These are phyloP conservation scores for Sarcophaga peregrina DNA, from an alignment of 1,140 invertebrate species.

Conservation along the genomic window DNA sequence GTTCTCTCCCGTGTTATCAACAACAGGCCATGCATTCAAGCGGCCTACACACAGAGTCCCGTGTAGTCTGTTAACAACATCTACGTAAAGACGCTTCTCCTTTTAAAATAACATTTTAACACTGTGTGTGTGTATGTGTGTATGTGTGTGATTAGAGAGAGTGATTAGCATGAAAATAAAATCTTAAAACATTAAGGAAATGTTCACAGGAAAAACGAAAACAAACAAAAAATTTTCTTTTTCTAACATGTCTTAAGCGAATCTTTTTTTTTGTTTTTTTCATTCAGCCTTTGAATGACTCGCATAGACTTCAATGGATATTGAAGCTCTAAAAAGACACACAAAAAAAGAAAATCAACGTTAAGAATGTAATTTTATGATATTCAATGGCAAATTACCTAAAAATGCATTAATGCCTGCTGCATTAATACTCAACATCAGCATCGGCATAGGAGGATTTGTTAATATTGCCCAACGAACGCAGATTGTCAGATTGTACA, in stretches of 20 bases:
- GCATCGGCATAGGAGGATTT: neutral
- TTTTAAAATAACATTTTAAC: neutral
- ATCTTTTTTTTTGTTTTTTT: no score
- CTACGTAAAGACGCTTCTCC: no score
- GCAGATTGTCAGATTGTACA: neutral
- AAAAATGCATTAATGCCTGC: slow-evolving; percentile 31
- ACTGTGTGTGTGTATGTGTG: neutral
- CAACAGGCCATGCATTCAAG: neutral
- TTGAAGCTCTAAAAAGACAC: neutral
- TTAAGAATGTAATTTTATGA: slow-evolving; percentile 11
- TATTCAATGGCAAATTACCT: slow-evolving; percentile 32
- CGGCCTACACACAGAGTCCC: neutral
- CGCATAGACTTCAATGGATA: no score
- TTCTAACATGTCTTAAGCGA: neutral
- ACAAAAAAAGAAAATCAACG: neutral
- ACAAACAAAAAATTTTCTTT: neutral
- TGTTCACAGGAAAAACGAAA: neutral
- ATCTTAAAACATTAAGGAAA: slow-evolving; percentile 21
- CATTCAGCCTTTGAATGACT: no score
- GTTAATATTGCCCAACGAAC: neutral
- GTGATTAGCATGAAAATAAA: neutral
- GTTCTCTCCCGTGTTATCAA: slow-evolving; percentile 1
- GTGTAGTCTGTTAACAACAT: neutral
- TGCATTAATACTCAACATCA: neutral
- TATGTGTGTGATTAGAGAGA: neutral